Conservation (phyloP, 2,113 vertebrate species). For the Desmodus rotundus region DNA sequence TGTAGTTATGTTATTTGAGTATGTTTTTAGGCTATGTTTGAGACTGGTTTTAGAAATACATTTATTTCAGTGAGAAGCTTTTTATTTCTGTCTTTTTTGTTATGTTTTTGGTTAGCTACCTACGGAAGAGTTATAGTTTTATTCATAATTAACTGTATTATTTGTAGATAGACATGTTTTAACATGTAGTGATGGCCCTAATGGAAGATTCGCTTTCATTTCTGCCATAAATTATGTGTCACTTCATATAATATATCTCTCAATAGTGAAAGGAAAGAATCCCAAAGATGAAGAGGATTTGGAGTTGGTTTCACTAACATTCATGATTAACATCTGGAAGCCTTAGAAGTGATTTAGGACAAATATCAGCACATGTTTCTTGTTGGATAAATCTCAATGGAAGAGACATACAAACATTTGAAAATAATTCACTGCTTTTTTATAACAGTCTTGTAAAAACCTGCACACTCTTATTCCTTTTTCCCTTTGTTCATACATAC, state of each 20-base stretch:
- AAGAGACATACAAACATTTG: constrained; percentile 22
- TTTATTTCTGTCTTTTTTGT: background rate
- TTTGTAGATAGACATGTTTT: background rate
- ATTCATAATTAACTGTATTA: background rate
- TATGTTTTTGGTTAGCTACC: background rate
- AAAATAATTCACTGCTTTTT: background rate
- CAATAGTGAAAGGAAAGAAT: constrained; percentile 56
- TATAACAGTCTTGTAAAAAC: background rate
- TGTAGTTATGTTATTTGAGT: background rate
- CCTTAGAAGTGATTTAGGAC: constrained; percentile 37
- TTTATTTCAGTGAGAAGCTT: constrained; percentile 13
- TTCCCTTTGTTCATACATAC: background rate
- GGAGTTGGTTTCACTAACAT: constrained; percentile 24
- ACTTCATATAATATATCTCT: constrained; percentile 49
- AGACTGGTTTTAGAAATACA: constrained; percentile 23
- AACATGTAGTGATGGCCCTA: background rate
- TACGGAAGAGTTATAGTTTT: constrained; percentile 7
- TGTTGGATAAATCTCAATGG: constrained; percentile 44
- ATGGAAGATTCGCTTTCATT: background rate
- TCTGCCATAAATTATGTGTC: constrained; percentile 30
- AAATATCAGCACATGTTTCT: constrained; percentile 63
- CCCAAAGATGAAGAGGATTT: constrained; percentile 33
- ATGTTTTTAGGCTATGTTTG: background rate
- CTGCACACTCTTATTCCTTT: background rate
- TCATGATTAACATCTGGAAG: constrained; percentile 66